Base-by-base conservation (phyloP, 2,888 invertebrate species). In the Cephus rjabovi region DNA sequence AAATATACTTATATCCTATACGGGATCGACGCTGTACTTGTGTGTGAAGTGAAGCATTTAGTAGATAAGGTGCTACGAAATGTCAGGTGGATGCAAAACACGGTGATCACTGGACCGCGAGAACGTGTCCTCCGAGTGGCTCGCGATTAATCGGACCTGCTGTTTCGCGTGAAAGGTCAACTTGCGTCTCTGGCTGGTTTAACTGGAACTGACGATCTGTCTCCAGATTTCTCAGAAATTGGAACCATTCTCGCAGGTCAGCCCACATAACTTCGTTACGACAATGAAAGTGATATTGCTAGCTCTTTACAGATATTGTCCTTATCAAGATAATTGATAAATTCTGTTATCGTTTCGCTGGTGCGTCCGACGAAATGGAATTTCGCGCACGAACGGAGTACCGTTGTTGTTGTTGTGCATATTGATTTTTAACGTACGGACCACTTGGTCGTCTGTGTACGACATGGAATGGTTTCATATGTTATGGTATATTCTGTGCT, bases 1-100 rank as follows among this genome's bases (percentile, higher is more conserved):
- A 15, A 40, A 15, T 15, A 40, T 15, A 35, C 35, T 35, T 35
- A 40, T 15, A 40, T 40, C 1, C 40, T 40, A 40, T 40, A 40
- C 40, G 40, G 40, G 15, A 40, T 40, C 15, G 40, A 40, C 40
- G 15, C 40, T 40, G 40, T 15, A 15, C 15, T 40, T 15, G 40
- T 40, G 40, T 40, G 40, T 40, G 15, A 40, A 40, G 15, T 40
- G 15, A 40, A 40, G 40, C 40, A 40, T 15, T 40, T 40, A 40
- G 40, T 1, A 15, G 40, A 40, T 40, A 40, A 77, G 78, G 73
- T 76, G 78, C 69, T 77, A 75, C 34, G 77, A 84, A 83, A 87
- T 87, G 87, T 86, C 83, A 82, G 81, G 76, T 82, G 83, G 83
- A 83, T 84, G 84, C 81, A 81, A 83, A 82, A 79, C 77, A 79